phyloP scores from a whole-genome alignment of 2,113 vertebrate species.

The Rhynchomys soricoides region DNA sequence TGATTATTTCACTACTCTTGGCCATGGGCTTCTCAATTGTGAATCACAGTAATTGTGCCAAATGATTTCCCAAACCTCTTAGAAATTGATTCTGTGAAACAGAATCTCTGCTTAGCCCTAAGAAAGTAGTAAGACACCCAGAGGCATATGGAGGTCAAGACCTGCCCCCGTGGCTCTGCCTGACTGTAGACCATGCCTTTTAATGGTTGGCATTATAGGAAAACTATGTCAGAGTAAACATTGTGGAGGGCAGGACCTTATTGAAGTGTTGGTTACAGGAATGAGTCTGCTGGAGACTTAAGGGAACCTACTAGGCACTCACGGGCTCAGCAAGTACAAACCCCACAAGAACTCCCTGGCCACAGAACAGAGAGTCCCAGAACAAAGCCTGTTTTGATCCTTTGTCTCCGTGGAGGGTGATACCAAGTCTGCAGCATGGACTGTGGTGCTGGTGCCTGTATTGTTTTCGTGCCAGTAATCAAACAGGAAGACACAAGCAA shows the following conservation, averaged over 20 bases:
- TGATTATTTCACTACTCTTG: not conserved
- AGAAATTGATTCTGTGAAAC: not conserved
- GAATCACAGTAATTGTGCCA: not conserved
- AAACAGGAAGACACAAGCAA: slow-evolving; percentile 54
- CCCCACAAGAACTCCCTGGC: slow-evolving; percentile 56
- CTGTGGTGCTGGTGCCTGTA: not conserved
- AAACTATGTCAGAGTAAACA: not conserved
- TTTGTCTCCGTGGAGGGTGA: slow-evolving; percentile 64
- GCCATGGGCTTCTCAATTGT: not conserved
- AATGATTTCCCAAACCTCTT: slow-evolving; percentile 12
- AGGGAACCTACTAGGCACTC: not conserved
- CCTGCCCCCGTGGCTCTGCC: not conserved
- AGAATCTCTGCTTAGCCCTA: not conserved
- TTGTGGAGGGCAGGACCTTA: not conserved
- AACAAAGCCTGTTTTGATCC: slow-evolving; percentile 76
- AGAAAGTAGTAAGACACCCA: not conserved
- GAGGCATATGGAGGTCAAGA: not conserved
- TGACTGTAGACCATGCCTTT: not conserved
- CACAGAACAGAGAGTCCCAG: slow-evolving; percentile 72
- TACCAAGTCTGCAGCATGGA: slow-evolving; percentile 40
- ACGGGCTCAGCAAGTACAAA: slow-evolving; percentile 18
- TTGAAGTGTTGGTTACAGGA: slow-evolving; percentile 33
- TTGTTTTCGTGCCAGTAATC: slow-evolving; percentile 63
- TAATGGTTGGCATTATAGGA: not conserved
- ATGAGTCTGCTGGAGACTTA: slow-evolving; percentile 8